Evolutionary conservation across 2,888 invertebrate species (phyloP).

Genomic region (Dromius quadrimaculatus): DNA sequence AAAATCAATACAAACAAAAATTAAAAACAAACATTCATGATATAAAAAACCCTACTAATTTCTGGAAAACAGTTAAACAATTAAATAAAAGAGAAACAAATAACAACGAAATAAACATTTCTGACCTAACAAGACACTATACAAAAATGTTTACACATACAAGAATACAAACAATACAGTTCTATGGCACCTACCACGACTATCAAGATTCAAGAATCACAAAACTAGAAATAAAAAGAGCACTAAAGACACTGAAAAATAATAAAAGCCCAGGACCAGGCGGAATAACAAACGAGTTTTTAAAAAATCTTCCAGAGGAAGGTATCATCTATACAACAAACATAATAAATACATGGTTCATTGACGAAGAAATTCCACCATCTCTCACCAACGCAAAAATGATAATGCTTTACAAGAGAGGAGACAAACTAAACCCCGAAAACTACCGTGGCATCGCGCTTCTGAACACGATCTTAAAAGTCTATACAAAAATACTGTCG

Average conservation of each 20-base stretch:
- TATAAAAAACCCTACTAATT: no score
- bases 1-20: no score
- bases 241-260: neutral
- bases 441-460: neutral
- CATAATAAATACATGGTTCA: neutral
- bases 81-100: no score
- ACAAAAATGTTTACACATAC: neutral
- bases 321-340: neutral
- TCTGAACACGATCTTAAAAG: neutral
- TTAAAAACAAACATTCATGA: no score
- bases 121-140: neutral
- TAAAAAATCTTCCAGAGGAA: neutral
- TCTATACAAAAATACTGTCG: neutral
- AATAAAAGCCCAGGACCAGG: neutral
- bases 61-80: no score
- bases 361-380: neutral
- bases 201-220: neutral
- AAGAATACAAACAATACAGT: neutral
- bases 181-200: neutral
- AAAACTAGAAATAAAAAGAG: neutral
- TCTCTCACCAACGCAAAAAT: neutral
- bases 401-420: neutral
- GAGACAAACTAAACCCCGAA: neutral
- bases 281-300: no score
- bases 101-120: no score